Evolutionary conservation across 1,140 invertebrate genomes (phyloP), one percentile per base, ranked within the genome.

Genomic region (Achatina immaculata): DNA sequence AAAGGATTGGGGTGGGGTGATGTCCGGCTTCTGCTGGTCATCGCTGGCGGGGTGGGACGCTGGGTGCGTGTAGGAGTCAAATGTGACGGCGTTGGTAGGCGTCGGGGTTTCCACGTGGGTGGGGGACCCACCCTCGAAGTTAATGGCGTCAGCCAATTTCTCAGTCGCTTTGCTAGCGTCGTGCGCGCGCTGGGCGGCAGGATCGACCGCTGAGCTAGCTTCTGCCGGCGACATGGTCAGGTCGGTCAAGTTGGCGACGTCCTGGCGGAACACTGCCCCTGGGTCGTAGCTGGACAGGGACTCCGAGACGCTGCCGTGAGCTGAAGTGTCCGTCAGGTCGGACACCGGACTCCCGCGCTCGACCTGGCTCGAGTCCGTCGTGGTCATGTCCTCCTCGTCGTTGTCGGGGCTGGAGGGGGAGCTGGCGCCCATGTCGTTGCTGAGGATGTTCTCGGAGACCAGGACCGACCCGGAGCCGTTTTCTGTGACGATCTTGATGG

Each of bases 401-500:
- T 48, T 78, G 3, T 55, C 62, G 1, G 21, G 21, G 68, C 36
- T 80, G 66, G 78, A 71, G 11, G 65, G 65, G 4, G 65, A 72
- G 68, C 68, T 55, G 19, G 55, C 6, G 34, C 4, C 55, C 24
- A 40, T 19, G 71, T 66, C 38, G 68, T 43, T 65, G 31, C 28
- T 55, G 65, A 9, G 38, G 48, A 42, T 24, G 42, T 71, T 55
- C 14, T 43, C 28, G 38, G 48, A 24, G 9, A 51, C 28, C 7
- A 65, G 62, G 62, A 68, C 38, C 19, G 45, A 24, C 1, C 78
- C 72, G 9, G 68, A 76, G 21, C 82, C 82, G 62, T 84, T 82
- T 51, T 82, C 81, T 14, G 83, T 78, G n/a, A 84, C 83, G 3
- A 84, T 72, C n/a, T 82, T 80, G 21, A 84, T 82, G 48, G 83